Evolutionary conservation across 1,140 invertebrate genomes (phyloP).

Genomic region (Polypedilum pembai): DNA sequence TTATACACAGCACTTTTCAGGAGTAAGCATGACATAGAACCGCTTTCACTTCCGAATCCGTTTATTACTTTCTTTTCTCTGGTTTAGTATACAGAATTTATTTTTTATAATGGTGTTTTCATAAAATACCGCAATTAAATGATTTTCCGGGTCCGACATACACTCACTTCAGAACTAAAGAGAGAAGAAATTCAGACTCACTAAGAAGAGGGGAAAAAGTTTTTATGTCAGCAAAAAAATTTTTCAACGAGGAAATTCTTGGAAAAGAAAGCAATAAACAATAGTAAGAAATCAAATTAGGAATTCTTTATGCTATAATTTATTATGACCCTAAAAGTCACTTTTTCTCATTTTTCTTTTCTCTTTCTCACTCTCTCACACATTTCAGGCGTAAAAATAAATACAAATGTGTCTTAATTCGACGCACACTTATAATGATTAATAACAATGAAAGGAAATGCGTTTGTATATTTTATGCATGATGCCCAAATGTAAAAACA

Average conservation of each 20-base stretch:
- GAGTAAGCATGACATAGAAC: slow-evolving; percentile 3
- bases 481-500: not conserved
- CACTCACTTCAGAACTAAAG: not conserved
- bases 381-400: not conserved
- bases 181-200: not conserved
- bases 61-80: not conserved
- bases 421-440: slow-evolving; percentile 10
- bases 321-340: slow-evolving; percentile 5
- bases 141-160: not conserved
- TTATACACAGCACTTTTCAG: not conserved
- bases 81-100: not conserved
- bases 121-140: slow-evolving; percentile 19
- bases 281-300: not conserved
- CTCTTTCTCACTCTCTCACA: not conserved
- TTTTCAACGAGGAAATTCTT: not conserved
- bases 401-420: slow-evolving; percentile 1
- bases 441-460: slow-evolving; percentile 4
- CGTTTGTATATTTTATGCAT: slow-evolving; percentile 10
- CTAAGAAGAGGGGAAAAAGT: not conserved
- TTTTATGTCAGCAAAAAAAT: not conserved
- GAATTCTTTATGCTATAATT: not conserved
- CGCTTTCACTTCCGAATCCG: slow-evolving; percentile 9
- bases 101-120: slow-evolving; percentile 19
- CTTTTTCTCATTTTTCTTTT: slow-evolving; percentile 1
- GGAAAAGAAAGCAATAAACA: not conserved